Evolutionary conservation across 1,140 invertebrate genomes (phyloP).

Genomic region (Papilio polytes): DNA sequence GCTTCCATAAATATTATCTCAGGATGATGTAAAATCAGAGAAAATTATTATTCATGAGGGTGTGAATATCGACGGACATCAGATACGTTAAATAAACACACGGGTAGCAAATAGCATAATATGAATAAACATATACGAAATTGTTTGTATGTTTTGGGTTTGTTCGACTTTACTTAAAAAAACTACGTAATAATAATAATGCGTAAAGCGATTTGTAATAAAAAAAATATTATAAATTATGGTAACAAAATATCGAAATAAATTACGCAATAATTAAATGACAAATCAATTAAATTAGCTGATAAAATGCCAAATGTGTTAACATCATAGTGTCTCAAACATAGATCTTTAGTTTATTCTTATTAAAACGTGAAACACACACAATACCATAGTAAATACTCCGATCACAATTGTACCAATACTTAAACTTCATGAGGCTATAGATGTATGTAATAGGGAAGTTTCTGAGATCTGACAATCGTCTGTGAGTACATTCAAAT

Average conservation of each 20-base stretch:
- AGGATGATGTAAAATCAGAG: constrained; percentile 37
- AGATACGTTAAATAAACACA: constrained; percentile 35
- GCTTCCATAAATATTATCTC: constrained; percentile 37
- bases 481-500: constrained; percentile 73
- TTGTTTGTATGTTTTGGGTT: not conserved
- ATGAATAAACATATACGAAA: constrained; percentile 30
- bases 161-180: not conserved
- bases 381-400: not conserved
- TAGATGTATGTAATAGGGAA: not conserved
- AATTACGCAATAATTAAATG: no score
- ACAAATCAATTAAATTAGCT: no score
- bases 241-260: no score
- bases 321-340: no score
- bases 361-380: not conserved
- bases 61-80: constrained; percentile 39
- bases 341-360: no score
- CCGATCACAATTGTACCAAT: not conserved
- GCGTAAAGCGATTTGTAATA: no score
- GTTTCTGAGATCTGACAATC: constrained; percentile 64
- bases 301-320: no score
- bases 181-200: no score
- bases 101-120: constrained; percentile 27
- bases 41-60: constrained; percentile 41
- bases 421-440: not conserved
- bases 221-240: no score